Percentiles rank a stretch among this genome's conserved stretches.
Evolutionary conservation across 1,140 invertebrate species (phyloP).

Genomic region (Acromyrmex charruanus): DNA sequence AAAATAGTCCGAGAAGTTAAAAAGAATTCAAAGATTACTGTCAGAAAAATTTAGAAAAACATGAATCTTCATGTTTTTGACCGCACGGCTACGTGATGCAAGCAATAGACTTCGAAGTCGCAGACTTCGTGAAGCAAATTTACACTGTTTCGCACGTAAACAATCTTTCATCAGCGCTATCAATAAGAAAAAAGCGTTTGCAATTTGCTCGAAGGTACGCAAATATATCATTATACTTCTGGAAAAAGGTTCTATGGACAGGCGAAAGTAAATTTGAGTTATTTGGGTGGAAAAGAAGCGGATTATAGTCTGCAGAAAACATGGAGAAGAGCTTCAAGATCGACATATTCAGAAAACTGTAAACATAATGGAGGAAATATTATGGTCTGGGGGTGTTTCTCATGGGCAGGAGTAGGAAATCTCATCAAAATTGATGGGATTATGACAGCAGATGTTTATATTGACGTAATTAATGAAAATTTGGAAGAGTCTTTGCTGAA

Average conservation of each 20-base stretch:
- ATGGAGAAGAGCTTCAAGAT: background rate
- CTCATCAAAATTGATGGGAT: background rate
- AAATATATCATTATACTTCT: background rate
- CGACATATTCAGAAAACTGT: background rate
- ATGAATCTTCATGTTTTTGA: background rate
- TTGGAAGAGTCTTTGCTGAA: background rate
- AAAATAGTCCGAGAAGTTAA: too few species aligned
- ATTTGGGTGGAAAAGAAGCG: background rate
- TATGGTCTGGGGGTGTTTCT: background rate
- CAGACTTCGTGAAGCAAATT: background rate
- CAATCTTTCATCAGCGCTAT: background rate
- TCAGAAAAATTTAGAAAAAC: too few species aligned
- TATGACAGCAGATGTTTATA: background rate
- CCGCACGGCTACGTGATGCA: background rate
- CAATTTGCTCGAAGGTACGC: background rate
- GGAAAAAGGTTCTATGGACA: background rate
- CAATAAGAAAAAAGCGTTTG: conserved; percentile 1
- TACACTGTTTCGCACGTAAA: background rate
- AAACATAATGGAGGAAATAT: background rate
- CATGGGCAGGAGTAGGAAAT: too few species aligned
- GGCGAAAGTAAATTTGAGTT: background rate
- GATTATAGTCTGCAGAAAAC: background rate
- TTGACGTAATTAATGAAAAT: conserved; percentile 18
- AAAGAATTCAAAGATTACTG: too few species aligned
- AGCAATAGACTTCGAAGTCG: background rate